Percentiles rank a stretch among this genome's conserved stretches.
phyloP scores from a whole-genome alignment of 2,797 vertebrate species.

The Knipowitschia caucasica region DNA sequence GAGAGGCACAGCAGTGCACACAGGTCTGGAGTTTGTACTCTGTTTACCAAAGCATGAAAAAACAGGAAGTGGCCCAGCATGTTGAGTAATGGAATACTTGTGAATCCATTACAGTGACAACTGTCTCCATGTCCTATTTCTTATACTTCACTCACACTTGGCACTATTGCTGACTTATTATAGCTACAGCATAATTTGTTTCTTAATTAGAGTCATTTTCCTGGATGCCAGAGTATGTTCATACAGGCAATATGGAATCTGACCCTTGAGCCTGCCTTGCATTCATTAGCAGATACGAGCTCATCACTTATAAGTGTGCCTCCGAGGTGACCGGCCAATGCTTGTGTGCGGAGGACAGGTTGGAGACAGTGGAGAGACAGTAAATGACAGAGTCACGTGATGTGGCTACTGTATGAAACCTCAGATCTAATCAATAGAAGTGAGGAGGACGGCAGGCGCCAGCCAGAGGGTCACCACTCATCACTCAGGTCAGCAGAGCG shows the following conservation, averaged over 20 bases:
- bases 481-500: slow-evolving; percentile 69
- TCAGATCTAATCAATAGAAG: slow-evolving; percentile 78
- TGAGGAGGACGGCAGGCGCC: slow-evolving; percentile 76
- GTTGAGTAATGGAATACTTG: slow-evolving; percentile 55
- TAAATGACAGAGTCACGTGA: slow-evolving; percentile 77
- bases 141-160: slow-evolving; percentile 58
- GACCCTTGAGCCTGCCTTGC: slow-evolving; percentile 51
- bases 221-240: slow-evolving; percentile 46
- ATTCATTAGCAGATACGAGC: slow-evolving; percentile 57
- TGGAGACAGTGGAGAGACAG: slow-evolving; percentile 72
- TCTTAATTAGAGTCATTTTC: slow-evolving; percentile 65
- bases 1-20: slow-evolving; percentile 37
- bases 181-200: slow-evolving; percentile 63
- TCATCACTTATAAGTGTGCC: slow-evolving; percentile 38
- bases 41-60: slow-evolving; percentile 57
- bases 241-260: slow-evolving; percentile 48
- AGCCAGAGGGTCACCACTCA: slow-evolving; percentile 77
- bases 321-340: slow-evolving; percentile 34
- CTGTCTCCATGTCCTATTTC: slow-evolving; percentile 56
- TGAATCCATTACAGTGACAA: slow-evolving; percentile 60
- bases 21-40: slow-evolving; percentile 48
- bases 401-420: slow-evolving; percentile 76
- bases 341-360: slow-evolving; percentile 50
- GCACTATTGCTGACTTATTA: slow-evolving; percentile 62
- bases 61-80: slow-evolving; percentile 50